Conservation (phyloP, 2,113 vertebrate species). For the Amazona guildingii region DNA sequence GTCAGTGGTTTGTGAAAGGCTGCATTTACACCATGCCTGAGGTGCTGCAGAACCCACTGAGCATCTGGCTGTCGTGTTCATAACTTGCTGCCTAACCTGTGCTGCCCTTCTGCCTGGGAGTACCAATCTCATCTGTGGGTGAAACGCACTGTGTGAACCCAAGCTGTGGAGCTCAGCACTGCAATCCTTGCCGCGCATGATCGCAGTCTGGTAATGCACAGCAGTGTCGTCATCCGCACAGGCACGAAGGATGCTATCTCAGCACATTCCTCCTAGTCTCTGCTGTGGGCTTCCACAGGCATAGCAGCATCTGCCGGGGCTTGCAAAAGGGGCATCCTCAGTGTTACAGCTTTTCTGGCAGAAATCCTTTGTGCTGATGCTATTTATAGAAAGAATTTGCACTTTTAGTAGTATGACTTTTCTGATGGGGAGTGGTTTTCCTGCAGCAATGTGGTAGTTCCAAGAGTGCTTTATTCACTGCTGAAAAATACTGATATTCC, state of each 20-base stretch:
- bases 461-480: background rate
- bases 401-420: background rate
- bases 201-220: background rate
- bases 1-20: background rate
- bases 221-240: background rate
- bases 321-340: background rate
- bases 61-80: background rate
- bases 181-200: fast-evolving
- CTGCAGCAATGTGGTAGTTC: constrained; percentile 2
- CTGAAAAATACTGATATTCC: background rate
- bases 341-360: background rate
- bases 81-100: background rate
- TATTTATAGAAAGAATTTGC: background rate
- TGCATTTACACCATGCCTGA: background rate
- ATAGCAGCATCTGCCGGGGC: background rate
- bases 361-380: background rate
- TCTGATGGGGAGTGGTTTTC: background rate
- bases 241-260: background rate
- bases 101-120: background rate
- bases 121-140: background rate
- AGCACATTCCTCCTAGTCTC: constrained; percentile 42
- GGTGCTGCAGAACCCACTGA: background rate
- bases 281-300: background rate
- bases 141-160: background rate
- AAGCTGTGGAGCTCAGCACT: background rate